A percentile compares a stretch with the other conserved stretches of the same genome.
Evolutionary conservation across 2,888 invertebrate species (phyloP).

Genomic region (Phania funesta): DNA sequence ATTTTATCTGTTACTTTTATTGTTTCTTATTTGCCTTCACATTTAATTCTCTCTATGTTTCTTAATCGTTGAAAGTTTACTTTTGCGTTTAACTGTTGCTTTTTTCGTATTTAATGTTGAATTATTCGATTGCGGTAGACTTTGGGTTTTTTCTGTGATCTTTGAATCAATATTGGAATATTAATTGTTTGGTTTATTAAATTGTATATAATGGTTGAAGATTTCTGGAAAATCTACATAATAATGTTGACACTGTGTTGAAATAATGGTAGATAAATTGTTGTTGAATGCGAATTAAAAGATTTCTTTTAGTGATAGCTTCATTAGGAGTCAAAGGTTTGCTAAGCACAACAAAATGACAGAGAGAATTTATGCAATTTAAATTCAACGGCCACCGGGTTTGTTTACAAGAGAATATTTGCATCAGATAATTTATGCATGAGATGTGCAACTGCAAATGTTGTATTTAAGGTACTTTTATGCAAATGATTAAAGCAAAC

Average conservation of each 20-base stretch:
- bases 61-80: conserved; percentile 29
- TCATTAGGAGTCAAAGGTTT: neutral
- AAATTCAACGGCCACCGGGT: no score
- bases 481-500: no score
- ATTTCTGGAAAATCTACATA: conserved; percentile 4
- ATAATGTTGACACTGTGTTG: conserved; percentile 22
- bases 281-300: neutral
- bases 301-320: conserved; percentile 19
- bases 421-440: no score
- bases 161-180: conserved; percentile 37
- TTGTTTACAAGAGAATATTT: no score
- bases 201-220: conserved; percentile 13
- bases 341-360: no score
- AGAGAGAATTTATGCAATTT: neutral
- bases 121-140: conserved; percentile 27
- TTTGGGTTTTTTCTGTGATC: neutral
- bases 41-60: conserved; percentile 11
- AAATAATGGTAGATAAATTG: conserved; percentile 8
- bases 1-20: conserved; percentile 34
- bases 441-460: no score
- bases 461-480: no score
- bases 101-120: conserved; percentile 17
- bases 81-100: conserved; percentile 50
- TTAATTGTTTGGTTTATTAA: conserved; percentile 25
- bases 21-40: conserved; percentile 44